These are phyloP conservation scores for Andrena fulva DNA, from an alignment of 2,888 invertebrate genomes.

Conservation along the genomic window DNA sequence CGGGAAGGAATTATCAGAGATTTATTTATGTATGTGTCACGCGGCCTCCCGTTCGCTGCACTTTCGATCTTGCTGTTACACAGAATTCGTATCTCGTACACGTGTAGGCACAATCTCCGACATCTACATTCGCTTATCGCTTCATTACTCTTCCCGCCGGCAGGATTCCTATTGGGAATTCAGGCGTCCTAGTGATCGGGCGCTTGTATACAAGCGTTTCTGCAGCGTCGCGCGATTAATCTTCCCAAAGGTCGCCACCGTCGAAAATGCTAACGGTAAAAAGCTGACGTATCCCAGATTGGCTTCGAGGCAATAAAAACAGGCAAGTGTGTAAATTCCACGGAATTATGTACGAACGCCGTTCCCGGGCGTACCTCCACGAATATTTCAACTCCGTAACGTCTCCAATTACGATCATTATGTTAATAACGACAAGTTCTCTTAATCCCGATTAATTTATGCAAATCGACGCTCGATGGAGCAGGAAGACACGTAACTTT, in stretches of 20 bases:
- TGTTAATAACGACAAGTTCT: conserved; percentile 34
- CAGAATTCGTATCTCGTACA: conserved; percentile 11
- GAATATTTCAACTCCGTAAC: neutral
- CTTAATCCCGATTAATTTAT: conserved; percentile 12
- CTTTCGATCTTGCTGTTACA: neutral
- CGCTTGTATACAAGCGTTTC: conserved; percentile 46
- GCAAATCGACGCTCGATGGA: neutral
- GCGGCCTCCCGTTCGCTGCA: too few relatives aligned
- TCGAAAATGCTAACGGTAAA: conserved; percentile 58
- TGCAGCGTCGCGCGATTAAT: conserved; percentile 37
- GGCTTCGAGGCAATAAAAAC: conserved; percentile 27
- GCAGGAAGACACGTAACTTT: neutral
- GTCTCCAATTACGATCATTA: conserved; percentile 18
- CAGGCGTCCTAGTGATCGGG: conserved; percentile 4
- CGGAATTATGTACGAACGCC: neutral
- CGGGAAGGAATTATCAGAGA: neutral
- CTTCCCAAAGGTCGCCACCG: conserved; percentile 6
- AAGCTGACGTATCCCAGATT: conserved; percentile 10
- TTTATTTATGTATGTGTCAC: neutral
- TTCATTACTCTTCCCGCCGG: conserved; percentile 9
- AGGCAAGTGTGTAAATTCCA: conserved; percentile 28
- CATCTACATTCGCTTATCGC: conserved; percentile 11
- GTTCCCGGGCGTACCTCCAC: conserved; percentile 2
- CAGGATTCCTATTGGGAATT: neutral
- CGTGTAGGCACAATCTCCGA: conserved; percentile 22